Conservation (phyloP, 2,113 vertebrate genomes). For the Ginglymostoma cirratum region DNA sequence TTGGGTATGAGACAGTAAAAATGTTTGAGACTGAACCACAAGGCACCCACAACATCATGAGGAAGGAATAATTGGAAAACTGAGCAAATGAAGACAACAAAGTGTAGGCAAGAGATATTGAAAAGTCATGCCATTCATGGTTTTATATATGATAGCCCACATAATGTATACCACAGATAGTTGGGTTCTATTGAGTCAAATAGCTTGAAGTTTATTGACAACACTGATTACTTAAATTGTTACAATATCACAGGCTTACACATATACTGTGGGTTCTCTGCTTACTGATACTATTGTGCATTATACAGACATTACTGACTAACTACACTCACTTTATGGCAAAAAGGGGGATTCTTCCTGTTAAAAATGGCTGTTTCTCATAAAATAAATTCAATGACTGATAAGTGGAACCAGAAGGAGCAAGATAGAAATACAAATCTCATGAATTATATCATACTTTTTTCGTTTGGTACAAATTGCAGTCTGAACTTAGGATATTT, state of each 20-base stretch:
- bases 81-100: neutral
- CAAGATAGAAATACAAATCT: neutral
- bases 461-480: neutral
- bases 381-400: neutral
- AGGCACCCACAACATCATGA: neutral
- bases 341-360: neutral
- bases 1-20: neutral
- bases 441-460: neutral
- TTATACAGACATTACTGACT: too few relatives aligned
- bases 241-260: too few relatives aligned
- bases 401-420: neutral
- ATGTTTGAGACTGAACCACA: neutral
- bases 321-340: too few relatives aligned
- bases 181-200: too few relatives aligned
- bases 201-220: too few relatives aligned
- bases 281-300: too few relatives aligned
- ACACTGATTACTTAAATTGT: too few relatives aligned
- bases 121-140: neutral
- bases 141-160: too few relatives aligned
- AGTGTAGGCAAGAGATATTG: neutral
- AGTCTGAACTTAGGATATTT: neutral
- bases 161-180: too few relatives aligned
- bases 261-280: too few relatives aligned
- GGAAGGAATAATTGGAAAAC: neutral
- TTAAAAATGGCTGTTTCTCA: neutral